Base-by-base conservation (phyloP, 2,113 vertebrate genomes). In the Coreoperca whiteheadi region DNA sequence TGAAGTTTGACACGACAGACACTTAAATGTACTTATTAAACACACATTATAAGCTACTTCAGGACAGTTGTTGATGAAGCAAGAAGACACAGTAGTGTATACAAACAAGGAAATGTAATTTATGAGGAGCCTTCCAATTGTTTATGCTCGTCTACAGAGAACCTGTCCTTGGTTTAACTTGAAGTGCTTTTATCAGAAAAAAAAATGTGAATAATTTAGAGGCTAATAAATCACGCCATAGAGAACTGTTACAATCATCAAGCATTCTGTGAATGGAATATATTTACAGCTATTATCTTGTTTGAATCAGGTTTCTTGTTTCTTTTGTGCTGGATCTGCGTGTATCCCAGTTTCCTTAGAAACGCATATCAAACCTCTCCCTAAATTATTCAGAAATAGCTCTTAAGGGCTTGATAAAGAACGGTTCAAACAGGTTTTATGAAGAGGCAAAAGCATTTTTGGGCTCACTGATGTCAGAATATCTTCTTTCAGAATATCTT, bases 301-400 rank as follows among this genome's bases (percentile, higher is more conserved):
- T 88, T 91, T 83, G 81, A 86, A 75, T 88, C 76, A 65, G 63
- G 39, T 88, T 87, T 77, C 63, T 74, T 77, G 73, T 86, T 74
- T 69, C 57, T 74, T 81, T 88, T 84, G 77, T 87, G 81, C 78
- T 37, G 6, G 14, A 81, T 84, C 61, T 82, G 28, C 54, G 9
- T 78, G 78, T 67, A 59, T 79, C 76, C 71, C 72, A 61, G 92
- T 95, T 93, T 91, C 91, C 93, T 83, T 92, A 90, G 92, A 88
- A 95, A 95, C 88, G 0, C 74, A 57, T 74, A 86, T 88, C 85
- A 86, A 89, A 80, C 72, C 83, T 86, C 83, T 48, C 25, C 59
- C 59, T 95, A 77, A 93, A 93, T 95, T 91, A 95, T 95, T 95
- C 87, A 92, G 65, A 74, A 85, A 77, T 57, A 77, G 91, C 76